These are phyloP conservation scores for Elgonia sp. DNA, from an alignment of 2,888 invertebrate genomes.

Conservation along the genomic window DNA sequence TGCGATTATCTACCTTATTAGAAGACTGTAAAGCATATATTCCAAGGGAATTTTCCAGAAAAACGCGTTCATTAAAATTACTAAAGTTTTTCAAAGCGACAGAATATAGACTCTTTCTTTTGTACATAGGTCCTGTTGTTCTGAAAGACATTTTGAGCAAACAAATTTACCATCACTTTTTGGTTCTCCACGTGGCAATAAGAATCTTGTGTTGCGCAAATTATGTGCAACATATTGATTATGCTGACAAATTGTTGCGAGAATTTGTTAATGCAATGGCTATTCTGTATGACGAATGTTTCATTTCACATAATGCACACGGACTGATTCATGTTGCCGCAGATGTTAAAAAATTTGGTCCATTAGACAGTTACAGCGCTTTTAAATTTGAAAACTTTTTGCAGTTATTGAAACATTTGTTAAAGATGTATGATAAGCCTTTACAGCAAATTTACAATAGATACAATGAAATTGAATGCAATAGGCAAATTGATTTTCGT, in stretches of 20 bases:
- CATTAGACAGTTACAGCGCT: too few species aligned
- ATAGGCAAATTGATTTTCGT: too few species aligned
- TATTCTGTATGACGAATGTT: constrained; percentile 32
- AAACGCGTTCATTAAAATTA: constrained; percentile 50
- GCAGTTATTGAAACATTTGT: too few species aligned
- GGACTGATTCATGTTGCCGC: constrained; percentile 25
- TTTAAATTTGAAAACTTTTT: too few species aligned
- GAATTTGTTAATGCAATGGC: constrained; percentile 51
- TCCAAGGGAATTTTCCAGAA: constrained; percentile 62
- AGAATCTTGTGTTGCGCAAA: constrained; percentile 34
- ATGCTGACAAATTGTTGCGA: constrained; percentile 48
- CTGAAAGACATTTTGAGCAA: too few species aligned
- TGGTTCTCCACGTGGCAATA: not conserved
- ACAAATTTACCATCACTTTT: constrained; percentile 12
- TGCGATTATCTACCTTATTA: constrained; percentile 20
- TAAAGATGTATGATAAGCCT: too few species aligned
- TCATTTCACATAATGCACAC: constrained; percentile 40
- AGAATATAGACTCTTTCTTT: too few species aligned
- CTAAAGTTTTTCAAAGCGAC: constrained; percentile 46
- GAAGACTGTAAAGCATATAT: constrained; percentile 24
- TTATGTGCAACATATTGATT: constrained; percentile 30
- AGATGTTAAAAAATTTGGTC: too few species aligned
- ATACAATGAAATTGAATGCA: too few species aligned
- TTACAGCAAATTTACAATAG: too few species aligned
- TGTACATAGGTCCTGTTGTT: too few species aligned